phyloP scores from a whole-genome alignment of 1,140 invertebrate genomes.

The Danaus melanippus region DNA sequence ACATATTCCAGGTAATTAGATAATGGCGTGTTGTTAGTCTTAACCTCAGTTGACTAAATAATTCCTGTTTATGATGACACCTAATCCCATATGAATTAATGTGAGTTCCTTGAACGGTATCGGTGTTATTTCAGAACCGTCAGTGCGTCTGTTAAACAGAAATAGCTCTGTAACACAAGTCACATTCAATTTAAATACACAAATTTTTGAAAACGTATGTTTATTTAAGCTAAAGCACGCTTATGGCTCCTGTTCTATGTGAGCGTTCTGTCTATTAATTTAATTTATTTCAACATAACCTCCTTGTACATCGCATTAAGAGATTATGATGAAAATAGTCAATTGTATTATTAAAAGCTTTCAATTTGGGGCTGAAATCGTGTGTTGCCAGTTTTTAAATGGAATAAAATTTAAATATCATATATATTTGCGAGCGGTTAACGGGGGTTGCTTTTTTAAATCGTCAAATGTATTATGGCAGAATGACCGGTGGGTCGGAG shows the following conservation, averaged over 20 bases:
- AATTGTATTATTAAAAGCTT: not conserved
- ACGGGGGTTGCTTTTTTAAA: constrained; percentile 55
- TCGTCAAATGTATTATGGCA: constrained; percentile 57
- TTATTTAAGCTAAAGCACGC: constrained; percentile 66
- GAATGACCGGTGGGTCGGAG: constrained; percentile 45
- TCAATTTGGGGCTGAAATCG: too few relatives aligned
- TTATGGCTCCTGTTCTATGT: constrained; percentile 23
- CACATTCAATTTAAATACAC: constrained; percentile 70
- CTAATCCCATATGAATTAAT: constrained; percentile 70
- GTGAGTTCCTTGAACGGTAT: constrained; percentile 51
- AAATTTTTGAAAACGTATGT: constrained; percentile 70
- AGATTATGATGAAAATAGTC: not conserved
- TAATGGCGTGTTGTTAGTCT: constrained; percentile 48
- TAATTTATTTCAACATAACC: constrained; percentile 15
- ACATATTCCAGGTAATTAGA: constrained; percentile 24
- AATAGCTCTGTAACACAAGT: constrained; percentile 68
- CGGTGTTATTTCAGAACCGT: constrained; percentile 67
- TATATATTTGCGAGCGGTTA: constrained; percentile 29
- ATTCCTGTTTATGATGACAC: constrained; percentile 71
- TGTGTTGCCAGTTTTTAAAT: too few relatives aligned
- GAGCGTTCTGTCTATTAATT: constrained; percentile 23
- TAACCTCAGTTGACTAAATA: constrained; percentile 68
- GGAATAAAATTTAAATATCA: too few relatives aligned
- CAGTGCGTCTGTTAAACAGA: constrained; percentile 62
- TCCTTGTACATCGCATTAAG: not conserved